A percentile compares a stretch with the other conserved stretches of the same genome.
Evolutionary conservation across 2,113 vertebrate genomes (phyloP).

Genomic region (Petrocephalus zakoni): DNA sequence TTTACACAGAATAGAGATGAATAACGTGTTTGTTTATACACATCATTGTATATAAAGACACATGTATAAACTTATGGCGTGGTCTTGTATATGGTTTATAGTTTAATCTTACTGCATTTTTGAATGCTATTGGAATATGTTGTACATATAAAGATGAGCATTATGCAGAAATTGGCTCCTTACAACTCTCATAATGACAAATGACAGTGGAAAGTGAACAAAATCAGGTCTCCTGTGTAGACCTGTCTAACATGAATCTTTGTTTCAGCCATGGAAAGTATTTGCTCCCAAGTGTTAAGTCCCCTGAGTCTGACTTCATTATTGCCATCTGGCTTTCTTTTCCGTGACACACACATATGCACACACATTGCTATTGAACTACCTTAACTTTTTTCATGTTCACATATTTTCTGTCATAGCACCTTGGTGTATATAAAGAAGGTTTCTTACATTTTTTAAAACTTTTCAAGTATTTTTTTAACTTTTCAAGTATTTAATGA

Average conservation of each 20-base stretch:
- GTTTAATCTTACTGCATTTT: background rate
- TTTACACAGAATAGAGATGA: background rate
- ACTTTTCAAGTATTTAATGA: background rate
- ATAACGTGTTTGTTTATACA: background rate
- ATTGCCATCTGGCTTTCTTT: background rate
- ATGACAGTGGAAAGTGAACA: background rate
- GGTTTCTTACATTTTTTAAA: background rate
- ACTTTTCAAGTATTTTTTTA: background rate
- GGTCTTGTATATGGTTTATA: background rate
- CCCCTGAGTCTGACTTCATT: slow-evolving; percentile 17
- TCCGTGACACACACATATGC: slow-evolving; percentile 1
- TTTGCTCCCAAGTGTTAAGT: background rate
- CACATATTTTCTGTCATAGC: background rate
- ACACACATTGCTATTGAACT: background rate
- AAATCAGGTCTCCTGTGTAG: slow-evolving; percentile 4
- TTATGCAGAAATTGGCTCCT: background rate
- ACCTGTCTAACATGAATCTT: slow-evolving; percentile 9
- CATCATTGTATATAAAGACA: background rate
- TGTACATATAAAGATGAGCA: background rate
- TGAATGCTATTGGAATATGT: background rate
- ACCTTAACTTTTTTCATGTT: background rate
- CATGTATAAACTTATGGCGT: background rate
- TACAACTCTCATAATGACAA: slow-evolving; percentile 3
- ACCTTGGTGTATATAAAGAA: background rate
- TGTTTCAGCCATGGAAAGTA: slow-evolving; percentile 8